phyloP scores from a whole-genome alignment of 2,888 invertebrate species.

The Hoplodrina blanda region DNA sequence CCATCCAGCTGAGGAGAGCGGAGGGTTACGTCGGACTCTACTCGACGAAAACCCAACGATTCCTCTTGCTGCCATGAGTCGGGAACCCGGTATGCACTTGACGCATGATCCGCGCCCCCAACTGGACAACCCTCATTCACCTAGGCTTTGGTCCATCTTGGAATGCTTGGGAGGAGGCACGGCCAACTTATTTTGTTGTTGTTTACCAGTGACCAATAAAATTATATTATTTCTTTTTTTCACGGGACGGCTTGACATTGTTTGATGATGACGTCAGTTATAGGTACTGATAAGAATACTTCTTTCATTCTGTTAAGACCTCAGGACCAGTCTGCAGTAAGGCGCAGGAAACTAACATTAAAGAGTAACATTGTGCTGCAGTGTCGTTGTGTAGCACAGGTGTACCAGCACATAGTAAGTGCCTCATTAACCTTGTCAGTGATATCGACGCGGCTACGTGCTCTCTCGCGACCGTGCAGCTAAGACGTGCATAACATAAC shows the following conservation, averaged over 20 bases:
- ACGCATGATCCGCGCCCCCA: background rate
- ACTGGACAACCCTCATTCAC: too few relatives aligned
- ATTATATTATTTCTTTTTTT: too few relatives aligned
- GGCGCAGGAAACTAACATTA: conserved; percentile 2
- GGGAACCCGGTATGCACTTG: too few relatives aligned
- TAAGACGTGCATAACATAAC: background rate
- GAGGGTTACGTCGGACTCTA: too few relatives aligned
- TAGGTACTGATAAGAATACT: too few relatives aligned
- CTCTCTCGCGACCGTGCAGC: conserved; percentile 8
- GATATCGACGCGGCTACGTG: background rate
- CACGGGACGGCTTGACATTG: too few relatives aligned
- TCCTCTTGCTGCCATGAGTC: too few relatives aligned
- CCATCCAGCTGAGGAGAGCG: too few relatives aligned
- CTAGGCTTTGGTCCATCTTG: background rate
- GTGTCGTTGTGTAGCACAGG: background rate
- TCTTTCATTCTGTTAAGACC: background rate
- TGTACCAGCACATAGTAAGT: conserved; percentile 1
- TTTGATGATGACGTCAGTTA: background rate
- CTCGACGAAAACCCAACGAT: too few relatives aligned
- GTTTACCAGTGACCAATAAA: too few relatives aligned
- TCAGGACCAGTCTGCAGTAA: too few relatives aligned
- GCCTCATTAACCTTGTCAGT: conserved; percentile 24
- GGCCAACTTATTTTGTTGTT: background rate
- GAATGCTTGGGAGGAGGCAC: background rate
- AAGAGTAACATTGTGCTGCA: background rate